These are phyloP conservation scores for Amphiprion percula DNA, from an alignment of 2,113 vertebrate species.

Conservation along the genomic window DNA sequence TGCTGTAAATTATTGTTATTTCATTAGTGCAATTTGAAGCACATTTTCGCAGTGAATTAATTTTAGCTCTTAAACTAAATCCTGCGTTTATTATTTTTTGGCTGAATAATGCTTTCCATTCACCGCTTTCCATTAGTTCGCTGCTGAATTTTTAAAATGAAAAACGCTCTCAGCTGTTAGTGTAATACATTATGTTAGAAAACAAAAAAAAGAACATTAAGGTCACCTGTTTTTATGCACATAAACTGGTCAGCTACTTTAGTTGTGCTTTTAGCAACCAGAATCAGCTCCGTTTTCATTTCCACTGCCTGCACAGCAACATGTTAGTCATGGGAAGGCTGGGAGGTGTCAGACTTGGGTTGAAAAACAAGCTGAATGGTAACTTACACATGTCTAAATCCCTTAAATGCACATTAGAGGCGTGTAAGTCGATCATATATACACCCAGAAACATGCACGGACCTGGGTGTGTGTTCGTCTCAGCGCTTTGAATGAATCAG, in stretches of 20 bases:
- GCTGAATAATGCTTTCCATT: slow-evolving; percentile 63
- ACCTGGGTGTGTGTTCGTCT: neutral
- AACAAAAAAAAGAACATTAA: slow-evolving; percentile 19
- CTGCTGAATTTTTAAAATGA: slow-evolving; percentile 42
- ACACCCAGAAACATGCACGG: neutral
- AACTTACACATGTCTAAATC: neutral
- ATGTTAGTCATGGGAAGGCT: slow-evolving; percentile 15
- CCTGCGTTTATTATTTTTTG: slow-evolving; percentile 49
- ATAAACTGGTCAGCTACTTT: slow-evolving; percentile 5
- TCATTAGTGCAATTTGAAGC: slow-evolving; percentile 76
- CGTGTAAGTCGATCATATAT: neutral
- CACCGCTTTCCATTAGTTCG: slow-evolving; percentile 54
- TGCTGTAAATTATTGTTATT: slow-evolving; percentile 71
- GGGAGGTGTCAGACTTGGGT: neutral
- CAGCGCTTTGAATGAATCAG: neutral
- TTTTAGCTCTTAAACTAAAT: slow-evolving; percentile 55
- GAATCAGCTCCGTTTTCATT: slow-evolving; percentile 32
- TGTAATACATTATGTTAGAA: slow-evolving; percentile 23
- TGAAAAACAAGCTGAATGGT: neutral
- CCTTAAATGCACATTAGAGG: slow-evolving; percentile 6
- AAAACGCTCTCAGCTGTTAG: slow-evolving; percentile 32
- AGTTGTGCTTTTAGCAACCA: slow-evolving; percentile 12
- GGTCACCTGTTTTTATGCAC: slow-evolving; percentile 25
- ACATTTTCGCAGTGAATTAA: slow-evolving; percentile 71
- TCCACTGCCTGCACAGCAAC: slow-evolving; percentile 4